These are phyloP conservation scores for Eriosoma lanigerum DNA, from an alignment of 1,140 invertebrate species.

Conservation along the genomic window DNA sequence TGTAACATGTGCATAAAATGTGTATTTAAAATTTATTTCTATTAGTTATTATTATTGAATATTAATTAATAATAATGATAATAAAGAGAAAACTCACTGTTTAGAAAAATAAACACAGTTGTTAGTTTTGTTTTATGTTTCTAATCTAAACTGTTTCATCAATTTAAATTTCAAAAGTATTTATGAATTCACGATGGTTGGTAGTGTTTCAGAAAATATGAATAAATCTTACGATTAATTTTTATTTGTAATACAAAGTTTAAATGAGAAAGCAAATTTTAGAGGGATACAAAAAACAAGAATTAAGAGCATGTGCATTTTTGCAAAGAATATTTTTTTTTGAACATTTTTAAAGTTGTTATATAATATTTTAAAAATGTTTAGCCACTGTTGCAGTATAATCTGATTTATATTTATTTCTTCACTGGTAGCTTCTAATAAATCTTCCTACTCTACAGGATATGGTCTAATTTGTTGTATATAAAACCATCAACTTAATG, in stretches of 20 bases:
- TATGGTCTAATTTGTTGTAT: too few relatives aligned
- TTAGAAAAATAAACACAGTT: constrained; percentile 47
- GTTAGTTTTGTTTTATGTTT: constrained; percentile 37
- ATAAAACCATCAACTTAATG: too few relatives aligned
- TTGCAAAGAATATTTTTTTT: too few relatives aligned
- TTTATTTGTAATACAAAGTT: constrained; percentile 11
- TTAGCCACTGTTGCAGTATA: too few relatives aligned
- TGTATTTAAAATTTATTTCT: constrained; percentile 49
- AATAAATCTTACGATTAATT: constrained; percentile 10
- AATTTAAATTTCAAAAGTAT: constrained; percentile 2
- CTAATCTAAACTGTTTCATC: background rate
- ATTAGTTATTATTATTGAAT: constrained; percentile 50
- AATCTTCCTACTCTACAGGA: too few relatives aligned
- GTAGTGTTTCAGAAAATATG: constrained; percentile 1
- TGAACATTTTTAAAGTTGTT: too few relatives aligned
- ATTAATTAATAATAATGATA: constrained; percentile 48
- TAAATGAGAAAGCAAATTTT: too few relatives aligned
- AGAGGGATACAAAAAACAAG: too few relatives aligned
- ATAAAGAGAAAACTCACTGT: constrained; percentile 50
- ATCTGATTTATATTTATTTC: too few relatives aligned
- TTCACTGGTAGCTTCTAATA: too few relatives aligned
- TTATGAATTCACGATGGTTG: constrained; percentile 3
- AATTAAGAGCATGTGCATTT: too few relatives aligned
- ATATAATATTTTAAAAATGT: too few relatives aligned
- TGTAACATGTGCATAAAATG: constrained; percentile 35